These are phyloP conservation scores for Pelochelys cantorii DNA, from an alignment of 2,797 vertebrate genomes.

Conservation along the genomic window DNA sequence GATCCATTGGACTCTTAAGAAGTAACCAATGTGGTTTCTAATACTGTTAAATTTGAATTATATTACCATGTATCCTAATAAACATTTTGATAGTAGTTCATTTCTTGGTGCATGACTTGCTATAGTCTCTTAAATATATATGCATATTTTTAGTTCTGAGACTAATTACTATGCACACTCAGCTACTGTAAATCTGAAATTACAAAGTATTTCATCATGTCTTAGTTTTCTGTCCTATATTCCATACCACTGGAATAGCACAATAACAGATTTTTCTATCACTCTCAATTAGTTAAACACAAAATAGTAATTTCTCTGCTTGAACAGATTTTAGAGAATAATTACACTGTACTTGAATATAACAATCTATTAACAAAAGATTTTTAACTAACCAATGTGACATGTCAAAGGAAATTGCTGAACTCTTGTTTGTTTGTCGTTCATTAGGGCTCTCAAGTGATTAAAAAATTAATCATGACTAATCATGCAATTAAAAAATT, in stretches of 20 bases:
- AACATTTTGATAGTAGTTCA: not conserved
- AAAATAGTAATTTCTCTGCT: slow-evolving; percentile 49
- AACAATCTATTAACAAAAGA: not conserved
- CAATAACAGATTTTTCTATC: not conserved
- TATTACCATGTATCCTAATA: not conserved
- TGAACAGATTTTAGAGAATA: slow-evolving; percentile 44
- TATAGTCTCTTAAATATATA: not conserved
- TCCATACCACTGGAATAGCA: slow-evolving; percentile 31
- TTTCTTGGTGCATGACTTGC: not conserved
- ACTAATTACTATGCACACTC: not conserved
- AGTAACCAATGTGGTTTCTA: not conserved
- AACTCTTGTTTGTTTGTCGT: not conserved
- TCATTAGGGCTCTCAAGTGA: too few relatives aligned
- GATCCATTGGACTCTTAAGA: not conserved
- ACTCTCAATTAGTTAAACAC: slow-evolving; percentile 35
- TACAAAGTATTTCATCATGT: slow-evolving; percentile 6
- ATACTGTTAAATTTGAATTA: not conserved
- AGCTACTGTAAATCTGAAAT: slow-evolving; percentile 8
- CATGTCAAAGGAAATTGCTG: slow-evolving; percentile 8
- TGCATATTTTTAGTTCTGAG: slow-evolving; percentile 10
- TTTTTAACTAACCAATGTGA: not conserved
- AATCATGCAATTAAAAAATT: too few relatives aligned
- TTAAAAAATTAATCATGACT: too few relatives aligned
- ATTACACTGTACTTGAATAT: slow-evolving; percentile 35
- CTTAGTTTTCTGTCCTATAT: not conserved